Conservation (phyloP, 2,797 vertebrate species). For the Poliocrania exsul region DNA sequence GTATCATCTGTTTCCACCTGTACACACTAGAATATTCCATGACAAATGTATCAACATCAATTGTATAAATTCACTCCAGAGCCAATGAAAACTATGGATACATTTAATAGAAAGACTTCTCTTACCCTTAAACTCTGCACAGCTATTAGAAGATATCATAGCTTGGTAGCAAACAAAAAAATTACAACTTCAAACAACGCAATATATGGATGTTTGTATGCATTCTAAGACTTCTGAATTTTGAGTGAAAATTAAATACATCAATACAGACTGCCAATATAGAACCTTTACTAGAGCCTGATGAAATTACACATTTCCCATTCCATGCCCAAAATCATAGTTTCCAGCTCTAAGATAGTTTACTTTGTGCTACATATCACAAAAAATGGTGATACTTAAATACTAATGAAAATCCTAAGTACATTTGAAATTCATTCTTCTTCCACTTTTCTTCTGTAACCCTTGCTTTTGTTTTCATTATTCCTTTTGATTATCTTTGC, state of each 20-base stretch:
- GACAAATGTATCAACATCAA: slow-evolving; percentile 51
- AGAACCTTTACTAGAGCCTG: background rate
- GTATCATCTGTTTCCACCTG: slow-evolving; percentile 69
- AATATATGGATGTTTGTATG: slow-evolving; percentile 35
- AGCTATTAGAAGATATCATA: slow-evolving; percentile 44
- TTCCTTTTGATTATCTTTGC: background rate
- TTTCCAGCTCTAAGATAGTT: background rate
- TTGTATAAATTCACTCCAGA: slow-evolving; percentile 46
- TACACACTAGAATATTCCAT: slow-evolving; percentile 60
- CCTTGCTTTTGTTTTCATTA: background rate
- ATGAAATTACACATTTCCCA: slow-evolving; percentile 8
- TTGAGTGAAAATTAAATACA: slow-evolving; percentile 55
- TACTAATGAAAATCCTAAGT: background rate
- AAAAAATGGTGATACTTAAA: background rate
- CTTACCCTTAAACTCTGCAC: slow-evolving; percentile 17
- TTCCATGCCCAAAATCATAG: background rate
- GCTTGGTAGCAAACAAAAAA: slow-evolving; percentile 37
- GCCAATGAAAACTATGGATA: slow-evolving; percentile 32
- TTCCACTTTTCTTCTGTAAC: background rate
- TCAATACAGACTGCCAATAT: background rate
- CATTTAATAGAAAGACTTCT: slow-evolving; percentile 38
- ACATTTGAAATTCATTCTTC: background rate
- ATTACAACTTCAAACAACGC: slow-evolving; percentile 36
- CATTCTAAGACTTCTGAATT: slow-evolving; percentile 38
- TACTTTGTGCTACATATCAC: background rate